phyloP scores from a whole-genome alignment of 2,113 vertebrate species.

The Kryptolebias marmoratus region DNA sequence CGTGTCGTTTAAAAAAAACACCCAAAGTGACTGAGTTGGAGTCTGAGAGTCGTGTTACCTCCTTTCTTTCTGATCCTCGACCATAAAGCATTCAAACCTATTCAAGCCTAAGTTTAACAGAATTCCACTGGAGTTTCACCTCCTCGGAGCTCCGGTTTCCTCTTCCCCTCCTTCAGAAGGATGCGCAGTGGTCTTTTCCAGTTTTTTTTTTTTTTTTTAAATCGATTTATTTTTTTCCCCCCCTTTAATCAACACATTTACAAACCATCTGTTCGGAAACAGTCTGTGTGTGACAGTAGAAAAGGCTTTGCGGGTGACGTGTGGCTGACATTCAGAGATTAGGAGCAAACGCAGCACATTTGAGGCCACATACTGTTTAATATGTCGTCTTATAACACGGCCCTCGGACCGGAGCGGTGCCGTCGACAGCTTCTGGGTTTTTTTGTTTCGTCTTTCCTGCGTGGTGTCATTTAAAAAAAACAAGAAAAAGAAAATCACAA shows the following conservation, averaged over 20 bases:
- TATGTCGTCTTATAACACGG: slow-evolving; percentile 11
- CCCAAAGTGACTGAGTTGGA: too few species aligned
- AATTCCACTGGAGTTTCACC: too few species aligned
- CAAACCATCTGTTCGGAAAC: slow-evolving; percentile 39
- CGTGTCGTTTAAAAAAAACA: too few species aligned
- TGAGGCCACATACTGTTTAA: slow-evolving; percentile 48
- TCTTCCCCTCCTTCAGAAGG: slow-evolving; percentile 40
- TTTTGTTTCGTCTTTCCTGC: slow-evolving; percentile 18
- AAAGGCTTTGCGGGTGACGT: slow-evolving; percentile 42
- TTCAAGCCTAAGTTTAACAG: too few species aligned
- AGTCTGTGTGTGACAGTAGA: slow-evolving; percentile 39
- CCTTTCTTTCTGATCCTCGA: too few species aligned
- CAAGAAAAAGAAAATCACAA: slow-evolving; percentile 38
- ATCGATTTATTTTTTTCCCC: too few species aligned
- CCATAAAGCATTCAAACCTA: too few species aligned
- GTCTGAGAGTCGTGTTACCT: too few species aligned
- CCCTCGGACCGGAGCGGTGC: slow-evolving; percentile 50
- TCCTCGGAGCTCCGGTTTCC: not conserved
- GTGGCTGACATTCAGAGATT: slow-evolving; percentile 52
- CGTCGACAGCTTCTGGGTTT: slow-evolving; percentile 29
- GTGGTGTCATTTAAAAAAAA: slow-evolving; percentile 47
- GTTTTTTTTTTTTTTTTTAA: slow-evolving; percentile 46
- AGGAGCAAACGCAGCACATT: slow-evolving; percentile 29
- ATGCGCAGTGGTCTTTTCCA: slow-evolving; percentile 80
- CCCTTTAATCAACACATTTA: slow-evolving; percentile 11